These are phyloP conservation scores for Adelognathus sp. DNA, from an alignment of 2,888 invertebrate species.

Conservation along the genomic window DNA sequence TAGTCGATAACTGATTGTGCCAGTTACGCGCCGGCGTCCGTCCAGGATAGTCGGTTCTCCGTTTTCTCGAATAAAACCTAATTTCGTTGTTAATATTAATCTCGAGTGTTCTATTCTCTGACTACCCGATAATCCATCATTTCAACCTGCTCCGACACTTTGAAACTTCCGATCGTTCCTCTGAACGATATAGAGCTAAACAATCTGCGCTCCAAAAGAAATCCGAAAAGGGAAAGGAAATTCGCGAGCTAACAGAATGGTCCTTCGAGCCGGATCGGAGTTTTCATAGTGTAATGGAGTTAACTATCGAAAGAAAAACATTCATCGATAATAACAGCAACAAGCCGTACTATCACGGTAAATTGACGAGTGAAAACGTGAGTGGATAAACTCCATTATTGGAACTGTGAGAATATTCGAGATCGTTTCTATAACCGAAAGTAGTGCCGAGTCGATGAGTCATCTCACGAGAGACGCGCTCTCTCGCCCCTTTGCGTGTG, in stretches of 20 bases:
- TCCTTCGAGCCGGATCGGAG: not conserved
- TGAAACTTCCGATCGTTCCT: not conserved
- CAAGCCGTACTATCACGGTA: not conserved
- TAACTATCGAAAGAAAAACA: not conserved
- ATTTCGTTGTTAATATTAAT: no score
- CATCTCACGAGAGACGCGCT: not conserved
- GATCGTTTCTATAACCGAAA: not conserved
- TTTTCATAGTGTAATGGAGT: not conserved
- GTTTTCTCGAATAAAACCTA: no score
- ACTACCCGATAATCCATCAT: no score
- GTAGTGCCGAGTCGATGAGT: not conserved
- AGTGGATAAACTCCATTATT: not conserved
- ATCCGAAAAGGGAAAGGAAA: no score
- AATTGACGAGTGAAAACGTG: not conserved
- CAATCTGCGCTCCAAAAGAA: no score
- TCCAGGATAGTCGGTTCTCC: no score
- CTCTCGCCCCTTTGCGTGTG: not conserved
- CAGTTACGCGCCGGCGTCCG: no score
- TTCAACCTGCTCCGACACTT: no score
- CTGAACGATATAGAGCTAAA: not conserved
- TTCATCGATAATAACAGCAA: not conserved
- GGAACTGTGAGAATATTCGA: not conserved
- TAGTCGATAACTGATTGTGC: no score
- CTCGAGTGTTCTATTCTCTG: no score
- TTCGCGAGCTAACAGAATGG: not conserved